Evolutionary conservation across 2,888 invertebrate species (phyloP), one percentile per base, ranked within the genome.

Genomic region (Orchesellides sinensis): DNA sequence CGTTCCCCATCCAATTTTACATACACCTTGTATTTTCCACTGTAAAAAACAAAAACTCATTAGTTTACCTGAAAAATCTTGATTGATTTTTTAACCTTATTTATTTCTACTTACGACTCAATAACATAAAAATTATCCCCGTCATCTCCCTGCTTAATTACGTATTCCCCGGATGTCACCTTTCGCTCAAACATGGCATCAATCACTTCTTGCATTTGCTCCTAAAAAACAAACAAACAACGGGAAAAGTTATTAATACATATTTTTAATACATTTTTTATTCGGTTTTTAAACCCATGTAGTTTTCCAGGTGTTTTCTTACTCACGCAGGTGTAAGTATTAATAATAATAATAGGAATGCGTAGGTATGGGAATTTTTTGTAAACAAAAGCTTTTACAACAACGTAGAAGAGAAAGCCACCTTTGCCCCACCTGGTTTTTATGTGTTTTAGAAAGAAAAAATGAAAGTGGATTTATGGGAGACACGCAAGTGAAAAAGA

Each of bases 61-160:
- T 59, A 52, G 17, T 8, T n/a, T n/a, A 21, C 17, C 2, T 17
- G 10, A 17, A 52, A 52, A 52, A 17, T 21, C 17, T 52, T 52
- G 10, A 52, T 10, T 10, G 10, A 52, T 17, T 40, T 5, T 40
- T 40, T 40, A 40, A 40, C n/a, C n/a, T 49, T 49, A n/a, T 17
- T 49, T 49, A n/a, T 29, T 29, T n/a, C 17, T 10, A 84, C 87
- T 91, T 91, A 96, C 96, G 94, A 95, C 92, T 98, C 97, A 91
- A 99, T 98, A 89, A 98, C 97, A 91, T 98, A 98, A 92, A 99
- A 99, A 91, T 98, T 98, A 91, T 98, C 98, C 23, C 98, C 98
- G 90, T 98, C 98, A 90, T 98, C 98, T 68, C 96, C 98, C 91
- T 98, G 98, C 89, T 96, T 94, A 90, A 98, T 98, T 88, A 98